A percentile compares a stretch with the other conserved stretches of the same genome.
phyloP scores from a whole-genome alignment of 2,888 invertebrate genomes.

The Anticlea derivata region DNA sequence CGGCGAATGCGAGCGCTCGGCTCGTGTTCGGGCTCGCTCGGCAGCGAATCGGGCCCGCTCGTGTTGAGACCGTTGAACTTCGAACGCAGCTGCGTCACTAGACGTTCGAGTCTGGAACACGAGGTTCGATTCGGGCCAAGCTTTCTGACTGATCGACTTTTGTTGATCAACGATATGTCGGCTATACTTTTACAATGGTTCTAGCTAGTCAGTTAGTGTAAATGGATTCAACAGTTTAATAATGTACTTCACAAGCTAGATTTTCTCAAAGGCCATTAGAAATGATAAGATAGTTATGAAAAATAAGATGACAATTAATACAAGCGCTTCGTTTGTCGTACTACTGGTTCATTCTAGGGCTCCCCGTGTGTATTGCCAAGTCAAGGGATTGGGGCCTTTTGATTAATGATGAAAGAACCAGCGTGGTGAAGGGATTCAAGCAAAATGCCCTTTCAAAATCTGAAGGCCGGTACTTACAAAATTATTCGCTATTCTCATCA shows the following conservation, averaged over 20 bases:
- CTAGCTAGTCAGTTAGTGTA: not conserved
- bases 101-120: constrained; percentile 83
- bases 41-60: constrained; percentile 73
- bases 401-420: not conserved
- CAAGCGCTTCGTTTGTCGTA: not conserved
- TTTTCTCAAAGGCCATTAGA: not conserved
- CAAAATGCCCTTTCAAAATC: constrained; percentile 13
- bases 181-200: not conserved
- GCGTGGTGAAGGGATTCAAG: not conserved
- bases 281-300: not conserved
- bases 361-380: too few species aligned
- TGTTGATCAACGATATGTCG: constrained; percentile 32
- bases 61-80: constrained; percentile 71
- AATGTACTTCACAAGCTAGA: not conserved
- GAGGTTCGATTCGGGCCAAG: constrained; percentile 49
- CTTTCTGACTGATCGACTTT: constrained; percentile 28
- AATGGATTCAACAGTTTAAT: not conserved
- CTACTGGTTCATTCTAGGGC: not conserved
- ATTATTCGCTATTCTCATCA: constrained; percentile 24
- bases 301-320: not conserved
- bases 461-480: constrained; percentile 32
- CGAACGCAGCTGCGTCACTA: constrained; percentile 81
- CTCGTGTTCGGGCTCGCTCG: constrained; percentile 74
- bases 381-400: too few species aligned
- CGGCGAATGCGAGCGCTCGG: constrained; percentile 56